A percentile compares a stretch with the other conserved stretches of the same genome.
Conservation (phyloP, 2,113 vertebrate genomes). For the Phylloscopus trochilus region DNA sequence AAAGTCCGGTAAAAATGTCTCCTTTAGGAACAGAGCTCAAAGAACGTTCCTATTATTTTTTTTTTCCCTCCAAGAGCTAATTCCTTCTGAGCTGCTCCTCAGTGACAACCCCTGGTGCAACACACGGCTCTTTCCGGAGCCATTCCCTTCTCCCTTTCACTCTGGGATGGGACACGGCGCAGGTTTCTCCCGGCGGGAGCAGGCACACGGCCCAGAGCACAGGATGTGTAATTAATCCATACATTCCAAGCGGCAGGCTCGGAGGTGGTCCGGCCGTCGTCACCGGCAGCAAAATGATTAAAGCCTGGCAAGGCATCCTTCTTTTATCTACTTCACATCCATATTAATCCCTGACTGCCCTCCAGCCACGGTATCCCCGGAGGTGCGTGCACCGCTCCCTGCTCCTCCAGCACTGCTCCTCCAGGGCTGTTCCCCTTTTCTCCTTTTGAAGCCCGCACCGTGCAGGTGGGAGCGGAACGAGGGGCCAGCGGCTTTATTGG, state of each 20-base stretch:
- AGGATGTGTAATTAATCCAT: rapidly evolving
- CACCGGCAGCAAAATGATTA: rapidly evolving
- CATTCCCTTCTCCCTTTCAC: rapidly evolving
- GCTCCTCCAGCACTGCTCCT: rapidly evolving
- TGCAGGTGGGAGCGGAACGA: rapidly evolving
- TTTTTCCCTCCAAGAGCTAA: too few species aligned
- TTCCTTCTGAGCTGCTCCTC: neutral
- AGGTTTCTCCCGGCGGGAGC: neutral
- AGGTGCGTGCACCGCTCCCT: rapidly evolving
- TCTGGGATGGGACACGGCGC: too few species aligned
- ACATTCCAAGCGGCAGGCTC: rapidly evolving
- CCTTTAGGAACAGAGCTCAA: neutral
- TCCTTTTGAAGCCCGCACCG: neutral
- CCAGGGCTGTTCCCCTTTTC: neutral
- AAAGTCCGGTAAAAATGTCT: neutral
- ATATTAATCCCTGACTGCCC: rapidly evolving
- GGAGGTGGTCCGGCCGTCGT: rapidly evolving
- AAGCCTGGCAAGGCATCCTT: rapidly evolving
- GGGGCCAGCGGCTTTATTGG: rapidly evolving
- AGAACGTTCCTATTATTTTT: neutral
- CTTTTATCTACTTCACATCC: rapidly evolving
- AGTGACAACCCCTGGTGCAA: rapidly evolving
- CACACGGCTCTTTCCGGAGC: neutral
- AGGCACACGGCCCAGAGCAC: neutral
- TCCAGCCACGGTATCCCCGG: rapidly evolving